Percentiles rank a stretch among this genome's conserved stretches.
Evolutionary conservation across 2,888 invertebrate genomes (phyloP).

Genomic region (Cataglyphis livida): DNA sequence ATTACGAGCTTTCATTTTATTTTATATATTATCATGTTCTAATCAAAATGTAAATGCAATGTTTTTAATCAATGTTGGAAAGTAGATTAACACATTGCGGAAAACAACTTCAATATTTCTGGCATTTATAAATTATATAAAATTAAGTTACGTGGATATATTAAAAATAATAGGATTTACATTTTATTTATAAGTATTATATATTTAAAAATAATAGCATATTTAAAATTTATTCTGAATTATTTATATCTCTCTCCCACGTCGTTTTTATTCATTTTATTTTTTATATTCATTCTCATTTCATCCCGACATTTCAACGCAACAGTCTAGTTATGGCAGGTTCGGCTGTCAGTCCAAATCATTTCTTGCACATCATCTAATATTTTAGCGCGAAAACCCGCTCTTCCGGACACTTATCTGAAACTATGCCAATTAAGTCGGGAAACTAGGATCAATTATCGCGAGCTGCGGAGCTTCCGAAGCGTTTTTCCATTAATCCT

Average conservation of each 20-base stretch:
- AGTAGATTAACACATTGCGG: background rate
- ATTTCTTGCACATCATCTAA: background rate
- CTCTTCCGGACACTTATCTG: conserved; percentile 8
- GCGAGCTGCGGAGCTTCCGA: conserved; percentile 33
- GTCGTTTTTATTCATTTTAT: background rate
- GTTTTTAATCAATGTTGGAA: conserved; percentile 15
- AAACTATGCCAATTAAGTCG: conserved; percentile 51
- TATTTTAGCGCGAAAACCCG: background rate
- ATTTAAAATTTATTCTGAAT: background rate
- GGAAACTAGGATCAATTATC: conserved; percentile 47
- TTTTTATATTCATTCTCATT: conserved; percentile 9
- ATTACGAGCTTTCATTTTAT: conserved; percentile 17
- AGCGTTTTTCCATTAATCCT: conserved; percentile 55
- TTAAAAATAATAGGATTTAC: background rate
- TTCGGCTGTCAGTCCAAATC: conserved; percentile 27
- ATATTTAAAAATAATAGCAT: background rate
- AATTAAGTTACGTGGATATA: background rate
- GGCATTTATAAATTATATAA: background rate
- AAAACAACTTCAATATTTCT: background rate
- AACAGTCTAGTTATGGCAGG: conserved; percentile 2
- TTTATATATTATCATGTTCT: conserved; percentile 6
- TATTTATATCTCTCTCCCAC: conserved; percentile 13
- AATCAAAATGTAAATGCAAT: conserved; percentile 19
- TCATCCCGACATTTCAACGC: conserved; percentile 6
- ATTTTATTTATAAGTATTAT: background rate